These are phyloP conservation scores for Dolichoris vasculosae DNA, from an alignment of 1,140 invertebrate species.

Conservation along the genomic window DNA sequence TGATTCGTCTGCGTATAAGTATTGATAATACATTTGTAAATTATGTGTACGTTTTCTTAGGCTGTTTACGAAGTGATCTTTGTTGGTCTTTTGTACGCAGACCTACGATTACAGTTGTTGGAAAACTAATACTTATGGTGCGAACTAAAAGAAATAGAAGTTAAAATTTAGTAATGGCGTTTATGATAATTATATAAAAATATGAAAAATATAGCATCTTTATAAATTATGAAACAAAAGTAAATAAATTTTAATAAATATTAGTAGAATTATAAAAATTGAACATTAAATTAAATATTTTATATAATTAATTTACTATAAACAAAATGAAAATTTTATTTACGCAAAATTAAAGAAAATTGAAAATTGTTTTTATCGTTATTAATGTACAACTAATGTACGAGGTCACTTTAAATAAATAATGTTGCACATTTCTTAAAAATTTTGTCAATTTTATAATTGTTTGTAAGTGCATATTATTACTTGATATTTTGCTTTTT, in stretches of 20 bases:
- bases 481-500: slow-evolving; percentile 3
- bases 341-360: neutral
- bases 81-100: slow-evolving; percentile 24
- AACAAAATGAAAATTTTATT: no score
- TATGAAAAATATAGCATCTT: no score
- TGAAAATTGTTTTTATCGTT: neutral
- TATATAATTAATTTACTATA: no score
- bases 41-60: neutral
- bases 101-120: slow-evolving; percentile 23
- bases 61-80: neutral
- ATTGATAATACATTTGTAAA: neutral
- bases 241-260: no score
- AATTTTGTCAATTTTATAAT: slow-evolving; percentile 15
- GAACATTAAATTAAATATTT: no score
- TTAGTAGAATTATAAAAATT: no score
- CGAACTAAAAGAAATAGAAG: slow-evolving; percentile 30
- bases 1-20: neutral
- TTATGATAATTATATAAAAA: neutral
- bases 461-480: neutral
- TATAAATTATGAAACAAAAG: no score
- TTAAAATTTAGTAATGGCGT: slow-evolving; percentile 24
- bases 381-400: neutral
- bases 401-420: neutral
- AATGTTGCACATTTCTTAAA: neutral
- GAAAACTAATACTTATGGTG: slow-evolving; percentile 33